A percentile compares a stretch with the other conserved stretches of the same genome.
phyloP scores from a whole-genome alignment of 53 echinoderm and acorn worm genomes.

The Echinometra lucunter region DNA sequence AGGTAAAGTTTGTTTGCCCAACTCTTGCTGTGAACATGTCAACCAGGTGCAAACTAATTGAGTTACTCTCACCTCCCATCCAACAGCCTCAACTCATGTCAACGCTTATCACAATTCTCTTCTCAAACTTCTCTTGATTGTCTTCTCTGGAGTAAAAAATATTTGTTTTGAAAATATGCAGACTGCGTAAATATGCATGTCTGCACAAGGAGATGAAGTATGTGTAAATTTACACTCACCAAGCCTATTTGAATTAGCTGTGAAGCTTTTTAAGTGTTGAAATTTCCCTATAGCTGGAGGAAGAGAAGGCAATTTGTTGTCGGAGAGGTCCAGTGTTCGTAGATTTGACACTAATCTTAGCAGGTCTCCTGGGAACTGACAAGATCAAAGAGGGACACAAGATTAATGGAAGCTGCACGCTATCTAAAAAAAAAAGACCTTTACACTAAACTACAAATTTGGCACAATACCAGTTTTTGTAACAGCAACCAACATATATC shows the following conservation, averaged over 20 bases:
- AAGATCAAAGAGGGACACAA: constrained; percentile 27
- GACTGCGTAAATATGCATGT: background rate
- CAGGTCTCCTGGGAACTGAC: constrained; percentile 93
- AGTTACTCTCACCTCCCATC: constrained; percentile 27
- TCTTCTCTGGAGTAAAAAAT: background rate
- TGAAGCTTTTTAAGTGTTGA: constrained; percentile 82
- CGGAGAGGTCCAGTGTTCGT: constrained; percentile 91
- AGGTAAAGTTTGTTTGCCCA: constrained; percentile 3
- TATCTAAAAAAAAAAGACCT: constrained; percentile 10
- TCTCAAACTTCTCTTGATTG: background rate
- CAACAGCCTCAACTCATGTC: constrained; percentile 28
- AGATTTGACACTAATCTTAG: constrained; percentile 85
- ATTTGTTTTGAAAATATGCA: constrained; percentile 30
- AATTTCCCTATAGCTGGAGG: constrained; percentile 83
- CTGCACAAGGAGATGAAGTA: background rate
- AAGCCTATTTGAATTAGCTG: constrained; percentile 88
- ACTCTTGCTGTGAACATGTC: constrained; percentile 30
- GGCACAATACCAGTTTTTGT: background rate
- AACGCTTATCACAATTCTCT: background rate
- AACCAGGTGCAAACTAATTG: constrained; percentile 38
- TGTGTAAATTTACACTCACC: constrained; percentile 77
- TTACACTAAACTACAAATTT: background rate
- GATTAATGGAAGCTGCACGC: constrained; percentile 38
- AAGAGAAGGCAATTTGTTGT: constrained; percentile 87
- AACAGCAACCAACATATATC: background rate